Conservation (phyloP, 1,140 invertebrate genomes). For the Alviniconcha marisindica region DNA sequence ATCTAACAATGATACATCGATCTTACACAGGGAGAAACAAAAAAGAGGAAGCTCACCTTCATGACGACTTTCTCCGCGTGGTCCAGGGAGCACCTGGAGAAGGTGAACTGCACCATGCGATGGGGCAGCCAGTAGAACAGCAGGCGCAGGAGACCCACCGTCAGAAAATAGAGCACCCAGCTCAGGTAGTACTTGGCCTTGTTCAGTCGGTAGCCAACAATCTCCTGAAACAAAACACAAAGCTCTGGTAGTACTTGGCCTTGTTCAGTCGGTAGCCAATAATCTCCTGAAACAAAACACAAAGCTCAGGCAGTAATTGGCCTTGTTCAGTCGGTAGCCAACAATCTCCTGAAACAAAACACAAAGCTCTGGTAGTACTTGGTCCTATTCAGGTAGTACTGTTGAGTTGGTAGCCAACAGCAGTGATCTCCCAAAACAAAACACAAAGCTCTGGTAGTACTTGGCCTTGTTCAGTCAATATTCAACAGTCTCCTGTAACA, state of each 20-base stretch:
- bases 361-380: no score
- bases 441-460: neutral
- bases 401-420: no score
- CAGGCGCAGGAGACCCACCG: constrained; percentile 85
- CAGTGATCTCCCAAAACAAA: constrained; percentile 54
- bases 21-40: neutral
- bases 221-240: constrained; percentile 52
- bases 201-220: constrained; percentile 50
- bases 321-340: no score
- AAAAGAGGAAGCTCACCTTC: constrained; percentile 51
- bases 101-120: constrained; percentile 85
- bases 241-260: neutral
- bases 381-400: neutral
- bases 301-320: no score
- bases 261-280: no score
- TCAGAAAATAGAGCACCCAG: constrained; percentile 82
- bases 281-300: no score
- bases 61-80: constrained; percentile 77
- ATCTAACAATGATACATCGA: no score
- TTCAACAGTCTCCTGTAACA: neutral
- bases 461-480: neutral
- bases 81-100: constrained; percentile 82
- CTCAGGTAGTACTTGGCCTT: constrained; percentile 74
- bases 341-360: no score
- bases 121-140: constrained; percentile 92